Evolutionary conservation across 1,140 invertebrate genomes (phyloP).

Genomic region (Neomicropteryx cornuta): DNA sequence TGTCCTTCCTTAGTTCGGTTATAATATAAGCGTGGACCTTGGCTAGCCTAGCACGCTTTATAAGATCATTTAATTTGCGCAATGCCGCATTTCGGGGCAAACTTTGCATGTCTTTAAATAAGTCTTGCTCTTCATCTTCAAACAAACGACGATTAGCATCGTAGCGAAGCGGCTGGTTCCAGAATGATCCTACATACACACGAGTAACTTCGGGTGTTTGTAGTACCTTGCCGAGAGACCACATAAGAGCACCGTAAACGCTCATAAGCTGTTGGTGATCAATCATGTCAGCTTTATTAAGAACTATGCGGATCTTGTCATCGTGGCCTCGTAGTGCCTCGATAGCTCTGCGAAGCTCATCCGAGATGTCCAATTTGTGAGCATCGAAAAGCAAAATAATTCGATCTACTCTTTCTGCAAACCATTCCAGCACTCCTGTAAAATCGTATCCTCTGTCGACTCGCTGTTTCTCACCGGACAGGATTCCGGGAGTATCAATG

Average conservation of each 20-base stretch:
- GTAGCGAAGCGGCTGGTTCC: conserved; percentile 91
- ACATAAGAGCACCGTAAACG: conserved; percentile 98
- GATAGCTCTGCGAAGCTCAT: conserved; percentile 91
- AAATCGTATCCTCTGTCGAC: conserved; percentile 97
- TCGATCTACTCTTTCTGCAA: conserved; percentile 94
- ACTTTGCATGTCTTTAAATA: conserved; percentile 90
- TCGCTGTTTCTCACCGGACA: conserved; percentile 89
- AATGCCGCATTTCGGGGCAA: conserved; percentile 90
- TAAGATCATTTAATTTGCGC: conserved; percentile 94
- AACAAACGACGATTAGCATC: conserved; percentile 83
- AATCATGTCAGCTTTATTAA: conserved; percentile 99
- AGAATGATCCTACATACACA: conserved; percentile 97
- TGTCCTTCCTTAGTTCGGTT: conserved; percentile 84
- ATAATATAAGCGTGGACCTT: conserved; percentile 98
- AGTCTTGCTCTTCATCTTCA: conserved; percentile 94
- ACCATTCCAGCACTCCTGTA: conserved; percentile 96
- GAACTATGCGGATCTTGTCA: conserved; percentile 96
- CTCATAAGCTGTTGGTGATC: conserved; percentile 98
- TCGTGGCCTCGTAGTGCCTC: conserved; percentile 92
- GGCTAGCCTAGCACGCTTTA: conserved; percentile 89
- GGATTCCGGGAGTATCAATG: conserved; percentile 91
- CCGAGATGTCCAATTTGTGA: conserved; percentile 97
- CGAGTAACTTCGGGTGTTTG: conserved; percentile 97
- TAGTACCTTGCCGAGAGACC: conserved; percentile 92
- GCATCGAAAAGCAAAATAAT: conserved; percentile 98